Evolutionary conservation across 2,888 invertebrate species (phyloP).

Genomic region (Allacma fusca): DNA sequence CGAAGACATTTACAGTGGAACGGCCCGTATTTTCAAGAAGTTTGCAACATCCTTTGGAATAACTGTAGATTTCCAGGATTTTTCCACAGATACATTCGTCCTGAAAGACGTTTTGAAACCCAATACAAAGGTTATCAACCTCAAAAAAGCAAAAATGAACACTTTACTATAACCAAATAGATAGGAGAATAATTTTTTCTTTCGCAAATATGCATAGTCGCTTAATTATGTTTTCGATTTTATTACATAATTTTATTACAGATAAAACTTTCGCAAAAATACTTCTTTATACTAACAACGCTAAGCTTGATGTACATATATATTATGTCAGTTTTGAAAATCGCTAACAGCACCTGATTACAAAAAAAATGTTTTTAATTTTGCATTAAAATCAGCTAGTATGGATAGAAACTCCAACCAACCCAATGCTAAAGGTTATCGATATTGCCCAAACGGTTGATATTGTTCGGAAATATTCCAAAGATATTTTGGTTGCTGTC

Average conservation of each 20-base stretch:
- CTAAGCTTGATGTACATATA: too few relatives aligned
- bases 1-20: constrained; percentile 17
- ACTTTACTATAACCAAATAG: too few relatives aligned
- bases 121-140: constrained; percentile 67
- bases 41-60: constrained; percentile 62
- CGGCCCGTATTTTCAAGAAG: constrained; percentile 48
- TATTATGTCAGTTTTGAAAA: neutral
- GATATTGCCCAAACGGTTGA: constrained; percentile 67
- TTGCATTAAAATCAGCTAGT: too few relatives aligned
- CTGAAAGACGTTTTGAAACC: constrained; percentile 66
- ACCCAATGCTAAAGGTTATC: constrained; percentile 69
- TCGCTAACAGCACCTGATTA: neutral
- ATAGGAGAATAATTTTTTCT: too few relatives aligned
- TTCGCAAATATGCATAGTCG: neutral
- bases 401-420: constrained; percentile 72
- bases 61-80: constrained; percentile 67
- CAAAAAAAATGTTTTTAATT: too few relatives aligned
- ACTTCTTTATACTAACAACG: too few relatives aligned
- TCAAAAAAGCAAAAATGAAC: neutral
- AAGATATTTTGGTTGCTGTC: constrained; percentile 66
- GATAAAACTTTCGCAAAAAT: too few relatives aligned
- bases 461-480: constrained; percentile 62
- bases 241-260: too few relatives aligned
- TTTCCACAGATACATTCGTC: constrained; percentile 61
- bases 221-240: too few relatives aligned